Evolutionary conservation across 1,140 invertebrate genomes (phyloP), one percentile per base, ranked within the genome.

Genomic region (Micrasema longulum): DNA sequence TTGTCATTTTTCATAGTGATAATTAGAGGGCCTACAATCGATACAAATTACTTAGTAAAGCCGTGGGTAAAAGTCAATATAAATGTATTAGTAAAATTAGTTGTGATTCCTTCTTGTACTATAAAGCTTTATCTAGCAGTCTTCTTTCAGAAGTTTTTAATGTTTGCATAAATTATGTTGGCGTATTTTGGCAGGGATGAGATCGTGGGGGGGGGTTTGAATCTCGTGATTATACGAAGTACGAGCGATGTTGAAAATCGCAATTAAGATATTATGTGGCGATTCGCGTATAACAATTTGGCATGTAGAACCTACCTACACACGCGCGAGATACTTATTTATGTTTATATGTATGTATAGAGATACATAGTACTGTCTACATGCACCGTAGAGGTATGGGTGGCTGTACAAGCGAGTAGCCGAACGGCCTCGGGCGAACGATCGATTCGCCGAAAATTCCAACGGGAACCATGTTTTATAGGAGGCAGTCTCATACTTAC

Each of bases 201-300:
- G 53, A 22, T 38, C 36, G n/a, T n/a, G 18, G 57, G 57, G 57
- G 16, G 10, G 20, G 38, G 57, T 16, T 6, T 16, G 26, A 20
- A 14, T 36, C 9, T 20, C 57, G 41, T 63, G 57, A 63, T 63
- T 63, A 63, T 45, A 63, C 57, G 20, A 36, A 67, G 64, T 41
- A 20, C 35, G 63, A 55, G 26, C 47, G 71, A 69, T 73, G 71
- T 73, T 53, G 73, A 75, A 75, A 75, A 69, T 75, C 69, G 69
- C 73, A 75, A 75, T 75, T 75, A 75, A 72, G 73, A 75, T 75
- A 75, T 75, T 75, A 75, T 72, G 57, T 52, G 36, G 57, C 66
- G 66, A 75, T 75, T 71, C 69, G 20, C 38, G 64, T 41, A 45
- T 69, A 53, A 69, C 41, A 73, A 64, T 73, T 73, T 69, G 48